A percentile compares a stretch with the other conserved stretches of the same genome.
Evolutionary conservation across 2,113 vertebrate species (phyloP).

Genomic region (Corythornis cristatus): DNA sequence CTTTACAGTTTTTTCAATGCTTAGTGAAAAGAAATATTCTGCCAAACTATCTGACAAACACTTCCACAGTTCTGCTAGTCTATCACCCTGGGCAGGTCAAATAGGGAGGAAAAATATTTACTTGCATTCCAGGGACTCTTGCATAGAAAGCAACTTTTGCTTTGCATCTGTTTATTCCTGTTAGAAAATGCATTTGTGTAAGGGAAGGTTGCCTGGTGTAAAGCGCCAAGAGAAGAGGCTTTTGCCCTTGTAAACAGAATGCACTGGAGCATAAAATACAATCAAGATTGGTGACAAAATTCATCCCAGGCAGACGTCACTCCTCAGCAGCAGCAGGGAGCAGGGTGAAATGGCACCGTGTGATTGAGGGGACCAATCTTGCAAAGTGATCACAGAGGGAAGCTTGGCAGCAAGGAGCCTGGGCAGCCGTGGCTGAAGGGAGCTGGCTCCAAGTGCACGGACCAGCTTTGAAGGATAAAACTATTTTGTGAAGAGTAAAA

Average conservation of each 20-base stretch:
- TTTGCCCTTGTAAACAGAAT: slow-evolving; percentile 37
- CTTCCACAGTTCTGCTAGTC: background rate
- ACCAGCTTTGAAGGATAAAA: background rate
- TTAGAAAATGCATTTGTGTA: background rate
- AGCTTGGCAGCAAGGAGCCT: background rate
- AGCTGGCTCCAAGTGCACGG: background rate
- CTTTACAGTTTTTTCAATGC: background rate
- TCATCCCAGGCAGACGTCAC: background rate
- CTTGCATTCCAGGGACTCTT: background rate
- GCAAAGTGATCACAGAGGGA: background rate
- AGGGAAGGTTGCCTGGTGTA: background rate
- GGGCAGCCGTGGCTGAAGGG: background rate
- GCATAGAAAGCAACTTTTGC: background rate
- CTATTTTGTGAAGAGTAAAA: background rate
- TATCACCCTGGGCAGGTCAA: background rate
- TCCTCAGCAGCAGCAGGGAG: fast-evolving
- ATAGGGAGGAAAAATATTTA: background rate
- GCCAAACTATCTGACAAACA: background rate
- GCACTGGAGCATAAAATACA: slow-evolving; percentile 36
- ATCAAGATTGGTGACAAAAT: slow-evolving; percentile 33
- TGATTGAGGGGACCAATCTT: background rate
- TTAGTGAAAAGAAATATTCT: background rate
- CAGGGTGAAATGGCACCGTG: background rate
- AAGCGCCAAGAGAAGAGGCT: background rate
- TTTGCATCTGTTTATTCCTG: slow-evolving; percentile 19